Evolutionary conservation across 2,113 vertebrate genomes (phyloP).

Genomic region (Micromys minutus): DNA sequence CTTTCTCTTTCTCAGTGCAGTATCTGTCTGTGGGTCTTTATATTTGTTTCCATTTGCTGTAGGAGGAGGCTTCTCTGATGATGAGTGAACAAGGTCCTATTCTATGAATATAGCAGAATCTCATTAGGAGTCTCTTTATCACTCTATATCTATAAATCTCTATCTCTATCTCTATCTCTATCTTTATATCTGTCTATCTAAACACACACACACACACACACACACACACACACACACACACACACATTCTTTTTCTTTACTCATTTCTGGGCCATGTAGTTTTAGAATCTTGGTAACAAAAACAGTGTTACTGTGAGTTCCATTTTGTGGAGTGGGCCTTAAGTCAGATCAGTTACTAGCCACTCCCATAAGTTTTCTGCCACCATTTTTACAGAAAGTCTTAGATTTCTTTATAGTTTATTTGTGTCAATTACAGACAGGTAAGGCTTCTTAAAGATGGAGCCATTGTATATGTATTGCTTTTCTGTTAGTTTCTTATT

Average conservation of each 20-base stretch:
- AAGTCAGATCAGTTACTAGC: background rate
- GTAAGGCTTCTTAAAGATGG: background rate
- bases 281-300: background rate
- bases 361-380: background rate
- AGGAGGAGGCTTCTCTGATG: background rate
- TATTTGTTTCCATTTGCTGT: background rate
- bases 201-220: no score
- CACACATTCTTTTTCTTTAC: background rate
- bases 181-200: no score
- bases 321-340: background rate
- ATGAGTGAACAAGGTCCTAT: background rate
- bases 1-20: background rate
- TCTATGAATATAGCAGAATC: background rate
- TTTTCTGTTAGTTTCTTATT: background rate
- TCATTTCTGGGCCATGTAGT: background rate
- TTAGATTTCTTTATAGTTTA: background rate
- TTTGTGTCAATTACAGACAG: background rate
- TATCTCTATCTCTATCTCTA: no score
- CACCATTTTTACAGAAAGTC: background rate
- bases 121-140: background rate
- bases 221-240: no score
- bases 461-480: background rate
- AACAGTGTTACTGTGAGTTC: no score
- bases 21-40: background rate
- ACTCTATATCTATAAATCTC: background rate